These are phyloP conservation scores for Vulpes lagopus DNA, from an alignment of 2,113 vertebrate species.

Conservation along the genomic window DNA sequence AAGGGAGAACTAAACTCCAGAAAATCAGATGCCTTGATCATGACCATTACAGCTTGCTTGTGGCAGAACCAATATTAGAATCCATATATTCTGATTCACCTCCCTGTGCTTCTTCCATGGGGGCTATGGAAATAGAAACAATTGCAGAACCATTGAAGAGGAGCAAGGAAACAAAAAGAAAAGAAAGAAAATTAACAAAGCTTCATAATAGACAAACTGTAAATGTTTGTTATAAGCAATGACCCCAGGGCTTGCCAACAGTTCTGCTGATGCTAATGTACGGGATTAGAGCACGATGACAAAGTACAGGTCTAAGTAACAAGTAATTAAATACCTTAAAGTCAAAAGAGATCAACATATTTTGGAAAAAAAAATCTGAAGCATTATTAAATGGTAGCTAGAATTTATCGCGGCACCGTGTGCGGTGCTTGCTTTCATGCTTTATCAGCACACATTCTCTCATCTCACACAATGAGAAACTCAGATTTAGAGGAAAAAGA, in stretches of 20 bases:
- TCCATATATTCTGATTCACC: not conserved
- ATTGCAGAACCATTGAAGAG: constrained; percentile 12
- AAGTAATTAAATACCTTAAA: not conserved
- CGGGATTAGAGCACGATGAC: not conserved
- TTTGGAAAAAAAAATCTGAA: not conserved
- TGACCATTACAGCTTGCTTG: not conserved
- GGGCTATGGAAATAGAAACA: constrained; percentile 35
- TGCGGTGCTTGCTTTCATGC: not conserved
- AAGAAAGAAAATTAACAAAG: not conserved
- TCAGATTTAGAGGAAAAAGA: not conserved
- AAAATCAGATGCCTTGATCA: not conserved
- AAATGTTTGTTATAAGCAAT: not conserved
- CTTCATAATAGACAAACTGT: not conserved
- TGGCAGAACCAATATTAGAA: constrained; percentile 50
- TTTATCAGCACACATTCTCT: not conserved
- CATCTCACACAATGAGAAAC: not conserved
- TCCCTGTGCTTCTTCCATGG: not conserved
- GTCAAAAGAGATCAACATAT: not conserved
- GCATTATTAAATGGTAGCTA: not conserved
- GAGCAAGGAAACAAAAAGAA: not conserved
- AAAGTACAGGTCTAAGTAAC: not conserved
- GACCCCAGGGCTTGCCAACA: not conserved
- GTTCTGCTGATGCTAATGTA: not conserved
- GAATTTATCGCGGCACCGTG: not conserved
- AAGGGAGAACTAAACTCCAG: constrained; percentile 6